These are phyloP conservation scores for Picathartes gymnocephalus DNA, from an alignment of 2,113 vertebrate species.

Conservation along the genomic window DNA sequence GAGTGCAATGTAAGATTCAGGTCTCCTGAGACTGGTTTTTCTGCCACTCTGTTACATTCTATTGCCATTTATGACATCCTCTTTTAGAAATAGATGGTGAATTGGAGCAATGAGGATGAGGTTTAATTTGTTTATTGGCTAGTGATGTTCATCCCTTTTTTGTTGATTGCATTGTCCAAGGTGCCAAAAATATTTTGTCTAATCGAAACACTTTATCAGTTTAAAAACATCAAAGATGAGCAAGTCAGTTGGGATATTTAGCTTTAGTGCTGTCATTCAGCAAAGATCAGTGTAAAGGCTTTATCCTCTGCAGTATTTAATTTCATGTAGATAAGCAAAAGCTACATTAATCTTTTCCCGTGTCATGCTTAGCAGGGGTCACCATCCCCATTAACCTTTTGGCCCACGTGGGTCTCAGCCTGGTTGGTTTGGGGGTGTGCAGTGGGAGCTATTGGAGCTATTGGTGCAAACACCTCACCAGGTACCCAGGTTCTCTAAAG, in stretches of 20 bases:
- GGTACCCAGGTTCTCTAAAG: background rate
- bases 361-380: background rate
- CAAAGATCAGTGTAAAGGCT: background rate
- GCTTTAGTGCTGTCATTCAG: background rate
- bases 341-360: background rate
- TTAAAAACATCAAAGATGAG: background rate
- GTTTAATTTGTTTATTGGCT: background rate
- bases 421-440: background rate
- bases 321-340: background rate
- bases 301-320: background rate
- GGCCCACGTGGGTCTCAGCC: rapidly evolving
- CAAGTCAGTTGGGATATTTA: background rate
- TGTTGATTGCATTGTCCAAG: background rate
- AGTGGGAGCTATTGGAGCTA: background rate
- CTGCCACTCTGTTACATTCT: background rate
- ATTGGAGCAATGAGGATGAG: background rate
- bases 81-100: background rate
- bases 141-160: background rate
- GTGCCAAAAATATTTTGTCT: background rate
- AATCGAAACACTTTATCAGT: background rate
- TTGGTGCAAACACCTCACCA: background rate
- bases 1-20: background rate
- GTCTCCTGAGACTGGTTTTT: background rate
- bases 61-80: background rate
- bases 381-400: background rate